A percentile compares a stretch with the other conserved stretches of the same genome.
These are phyloP conservation scores for Orius insidiosus DNA, from an alignment of 1,140 invertebrate species.

Conservation along the genomic window DNA sequence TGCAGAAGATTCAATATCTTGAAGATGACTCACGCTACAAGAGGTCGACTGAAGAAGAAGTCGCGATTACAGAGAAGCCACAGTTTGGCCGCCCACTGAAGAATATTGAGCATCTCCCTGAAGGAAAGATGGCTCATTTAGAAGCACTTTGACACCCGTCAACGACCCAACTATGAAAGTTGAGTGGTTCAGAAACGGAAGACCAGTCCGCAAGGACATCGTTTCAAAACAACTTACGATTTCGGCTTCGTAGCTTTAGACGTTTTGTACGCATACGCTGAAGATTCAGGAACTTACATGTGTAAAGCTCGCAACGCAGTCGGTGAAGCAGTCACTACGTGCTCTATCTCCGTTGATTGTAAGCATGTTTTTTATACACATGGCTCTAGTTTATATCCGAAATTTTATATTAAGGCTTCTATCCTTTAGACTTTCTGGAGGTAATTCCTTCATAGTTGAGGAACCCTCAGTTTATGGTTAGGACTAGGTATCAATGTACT, in stretches of 20 bases:
- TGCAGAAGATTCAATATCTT: conserved; percentile 78
- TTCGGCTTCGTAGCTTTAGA: conserved; percentile 92
- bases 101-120: conserved; percentile 61
- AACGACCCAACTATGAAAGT: conserved; percentile 91
- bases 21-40: conserved; percentile 72
- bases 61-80: conserved; percentile 63
- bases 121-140: conserved; percentile 82
- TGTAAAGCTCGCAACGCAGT: conserved; percentile 81
- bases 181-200: conserved; percentile 88
- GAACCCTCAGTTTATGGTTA: too few relatives aligned
- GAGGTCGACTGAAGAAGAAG: conserved; percentile 49
- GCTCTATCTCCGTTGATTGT: conserved; percentile 68
- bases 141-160: conserved; percentile 89
- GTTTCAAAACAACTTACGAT: conserved; percentile 85
- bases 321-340: conserved; percentile 83
- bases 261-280: conserved; percentile 88
- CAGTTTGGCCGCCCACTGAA: conserved; percentile 76
- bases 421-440: too few relatives aligned
- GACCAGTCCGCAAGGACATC: conserved; percentile 69
- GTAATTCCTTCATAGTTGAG: too few relatives aligned
- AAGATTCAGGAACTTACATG: conserved; percentile 90
- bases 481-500: too few relatives aligned
- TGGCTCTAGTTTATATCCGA: neutral
- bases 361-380: conserved; percentile 23
- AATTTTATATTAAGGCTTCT: too few relatives aligned